Evolutionary conservation across 1,140 invertebrate species (phyloP), one percentile per base, ranked within the genome.

Genomic region (Drosophila santomea): DNA sequence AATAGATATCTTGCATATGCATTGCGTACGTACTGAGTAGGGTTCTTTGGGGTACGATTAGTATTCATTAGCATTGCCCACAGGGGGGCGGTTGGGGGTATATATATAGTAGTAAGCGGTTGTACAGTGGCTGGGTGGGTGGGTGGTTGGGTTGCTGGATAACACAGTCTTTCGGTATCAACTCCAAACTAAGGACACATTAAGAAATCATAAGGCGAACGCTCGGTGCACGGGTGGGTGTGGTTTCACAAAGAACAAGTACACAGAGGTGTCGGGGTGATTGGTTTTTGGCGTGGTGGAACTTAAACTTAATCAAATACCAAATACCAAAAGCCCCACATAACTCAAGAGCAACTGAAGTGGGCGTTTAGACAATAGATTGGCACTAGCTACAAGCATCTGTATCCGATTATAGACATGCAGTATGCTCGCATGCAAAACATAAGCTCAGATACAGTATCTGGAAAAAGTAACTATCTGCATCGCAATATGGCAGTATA

Each of bases 151-250:
- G 72, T 75, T 75, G 72, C 72, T 75, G 74, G 72, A 67, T 32
- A 32, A 32, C 62, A 67, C 55, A 76, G 72, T 76, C 54, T 52
- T 75, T 64, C 62, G 52, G 59, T 74, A 58, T 76, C 48, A 80
- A 80, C 56, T 84, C 82, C 75, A 76, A 81, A 68, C 76, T 78
- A 74, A 79, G 66, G 51, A 77, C 74, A 86, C 59, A 75, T 69
- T 78, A 89, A 69, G 62, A 88, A 83, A 77, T 89, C 38, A 83
- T 83, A 88, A 83, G 67, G 83, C 84, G 75, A 88, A 88, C 83
- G 83, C 84, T 88, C 75, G 71, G 83, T 86, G 83, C 83, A 83
- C 36, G 20, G 58, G 77, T 71, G 67, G 51, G 17, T 20, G 43
- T 20, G 43, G 10, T 12, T 38, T 47, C 38, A 75, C 45, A 66